A percentile compares a stretch with the other conserved stretches of the same genome.
Conservation (phyloP, 37 sponge, comb jelly and placozoan species). For the Diacarnus erythraeanus region DNA sequence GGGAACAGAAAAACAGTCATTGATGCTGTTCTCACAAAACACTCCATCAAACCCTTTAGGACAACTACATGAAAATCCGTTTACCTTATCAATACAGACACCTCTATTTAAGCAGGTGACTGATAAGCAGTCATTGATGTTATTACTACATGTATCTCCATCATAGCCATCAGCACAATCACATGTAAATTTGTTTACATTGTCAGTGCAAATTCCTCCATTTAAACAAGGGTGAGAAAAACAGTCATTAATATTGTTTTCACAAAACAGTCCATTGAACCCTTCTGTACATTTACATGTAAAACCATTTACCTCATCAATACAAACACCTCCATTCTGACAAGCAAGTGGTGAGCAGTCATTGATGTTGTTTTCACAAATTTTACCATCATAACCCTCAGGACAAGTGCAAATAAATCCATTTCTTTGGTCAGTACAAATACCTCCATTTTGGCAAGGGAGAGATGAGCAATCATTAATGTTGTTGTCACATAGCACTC, state of each 20-base stretch:
- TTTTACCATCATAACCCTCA: slow-evolving; percentile 44
- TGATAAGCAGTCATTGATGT: slow-evolving; percentile 27
- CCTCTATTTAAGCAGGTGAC: slow-evolving; percentile 42
- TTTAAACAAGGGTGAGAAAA: slow-evolving; percentile 46
- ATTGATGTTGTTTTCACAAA: slow-evolving; percentile 64
- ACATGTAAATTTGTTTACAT: neutral
- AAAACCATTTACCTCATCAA: slow-evolving; percentile 29
- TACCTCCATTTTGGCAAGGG: slow-evolving; percentile 66
- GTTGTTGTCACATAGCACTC: slow-evolving; percentile 38
- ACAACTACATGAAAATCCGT: slow-evolving; percentile 61
- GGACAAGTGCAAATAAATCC: slow-evolving; percentile 62
- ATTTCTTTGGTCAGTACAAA: slow-evolving; percentile 56
- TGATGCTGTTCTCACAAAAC: slow-evolving; percentile 37
- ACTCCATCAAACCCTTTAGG: slow-evolving; percentile 64
- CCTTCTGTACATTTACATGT: slow-evolving; percentile 41
- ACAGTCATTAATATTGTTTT: no score
- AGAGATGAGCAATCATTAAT: slow-evolving; percentile 41
- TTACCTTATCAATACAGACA: slow-evolving; percentile 2
- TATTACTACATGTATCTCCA: neutral
- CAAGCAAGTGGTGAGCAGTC: slow-evolving; percentile 52
- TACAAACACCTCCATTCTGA: slow-evolving; percentile 49
- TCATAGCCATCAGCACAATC: neutral
- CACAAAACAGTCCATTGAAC: slow-evolving; percentile 37
- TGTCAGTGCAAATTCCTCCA: slow-evolving; percentile 29
- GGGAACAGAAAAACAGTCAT: slow-evolving; percentile 11